These are phyloP conservation scores for Loriculus beryllinus DNA, from an alignment of 2,797 vertebrate genomes.

Conservation along the genomic window DNA sequence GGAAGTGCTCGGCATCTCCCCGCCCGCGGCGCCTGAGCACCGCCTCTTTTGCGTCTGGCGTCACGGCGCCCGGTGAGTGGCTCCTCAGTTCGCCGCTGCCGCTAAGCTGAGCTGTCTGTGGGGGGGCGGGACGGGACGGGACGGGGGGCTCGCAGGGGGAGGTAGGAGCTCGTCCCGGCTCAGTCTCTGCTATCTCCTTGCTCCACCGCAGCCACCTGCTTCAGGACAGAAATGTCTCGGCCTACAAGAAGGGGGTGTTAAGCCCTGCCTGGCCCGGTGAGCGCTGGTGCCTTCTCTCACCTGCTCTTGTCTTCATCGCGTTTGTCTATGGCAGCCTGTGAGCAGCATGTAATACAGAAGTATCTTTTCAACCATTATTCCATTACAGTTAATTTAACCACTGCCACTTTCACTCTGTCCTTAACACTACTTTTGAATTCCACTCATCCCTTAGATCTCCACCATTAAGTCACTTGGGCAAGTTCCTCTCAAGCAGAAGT, in stretches of 20 bases:
- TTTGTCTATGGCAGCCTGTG: background rate
- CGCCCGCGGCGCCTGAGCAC: no score
- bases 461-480: background rate
- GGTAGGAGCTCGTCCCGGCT: accelerated
- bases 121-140: accelerated
- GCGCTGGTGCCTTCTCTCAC: accelerated
- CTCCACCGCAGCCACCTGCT: background rate
- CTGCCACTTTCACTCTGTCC: accelerated
- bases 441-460: background rate
- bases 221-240: no score
- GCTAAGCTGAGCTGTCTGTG: no score
- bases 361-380: background rate
- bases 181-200: accelerated
- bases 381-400: background rate
- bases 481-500: background rate
- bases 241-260: accelerated
- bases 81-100: no score
- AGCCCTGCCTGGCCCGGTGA: accelerated
- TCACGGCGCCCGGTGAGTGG: background rate
- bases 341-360: background rate
- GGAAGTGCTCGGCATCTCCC: background rate
- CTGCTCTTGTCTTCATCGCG: background rate
- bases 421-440: background rate
- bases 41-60: accelerated
- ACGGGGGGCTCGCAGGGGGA: no score